Evolutionary conservation across 2,888 invertebrate species (phyloP), one percentile per base, ranked within the genome.

Genomic region (Lochmaea capreae): DNA sequence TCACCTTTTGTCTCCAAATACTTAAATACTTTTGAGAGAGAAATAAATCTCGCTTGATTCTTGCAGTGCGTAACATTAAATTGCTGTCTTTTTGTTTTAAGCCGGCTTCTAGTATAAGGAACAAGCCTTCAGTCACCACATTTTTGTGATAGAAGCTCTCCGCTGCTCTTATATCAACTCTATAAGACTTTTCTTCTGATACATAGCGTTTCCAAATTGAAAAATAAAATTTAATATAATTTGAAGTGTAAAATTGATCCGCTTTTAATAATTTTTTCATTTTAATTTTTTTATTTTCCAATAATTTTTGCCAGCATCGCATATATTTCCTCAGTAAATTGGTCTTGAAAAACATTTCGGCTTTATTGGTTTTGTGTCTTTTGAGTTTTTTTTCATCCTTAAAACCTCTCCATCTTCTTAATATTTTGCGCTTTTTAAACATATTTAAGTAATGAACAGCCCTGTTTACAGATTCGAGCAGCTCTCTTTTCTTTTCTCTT

Each of bases 11-110:
- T 71, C 82, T 85, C 85, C 85, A 84, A 57, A 80, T 81, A 69
- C 78, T 77, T 33, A 79, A 79, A 79, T 83, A 85, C 77, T 84
- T 85, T 61, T 79, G 78, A 12, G 79, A 77, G 71, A 83, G 76
- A 67, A 76, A 78, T 67, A 82, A 76, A 66, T 81, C 65, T 18
- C 67, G 76, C 61, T 78, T 73, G 18, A 80, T 68, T 46, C 68
- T 76, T 39, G 76, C 73, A 59, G 68, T 74, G 11, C 67, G 77
- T 18, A 18, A 69, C 16, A 76, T 77, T 12, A 81, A 76, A 68
- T 77, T 74, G 39, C 72, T 57, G 66, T 77, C 73, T 67, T 80
- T 80, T 67, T 76, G 78, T 67, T 74, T 69, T 42, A 77, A 76
- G 42, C 81, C 83, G 14, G 77, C 72, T 63, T 72, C 76, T 16